Conservation (phyloP, 2,888 invertebrate genomes). For the Leuctra nigra region DNA sequence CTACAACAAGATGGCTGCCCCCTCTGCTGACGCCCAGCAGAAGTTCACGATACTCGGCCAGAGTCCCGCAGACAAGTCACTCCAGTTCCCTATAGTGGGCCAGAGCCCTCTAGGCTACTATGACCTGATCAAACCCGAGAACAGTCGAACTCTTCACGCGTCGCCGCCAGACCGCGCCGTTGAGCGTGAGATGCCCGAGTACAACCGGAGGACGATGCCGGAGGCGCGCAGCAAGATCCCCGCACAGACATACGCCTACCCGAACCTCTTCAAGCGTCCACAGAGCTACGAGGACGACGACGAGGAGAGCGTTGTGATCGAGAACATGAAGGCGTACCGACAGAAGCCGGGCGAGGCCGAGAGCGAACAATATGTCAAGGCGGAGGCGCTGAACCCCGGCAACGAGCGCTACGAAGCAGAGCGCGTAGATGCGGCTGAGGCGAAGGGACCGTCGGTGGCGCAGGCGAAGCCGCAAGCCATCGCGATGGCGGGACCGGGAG, state of each 20-base stretch:
- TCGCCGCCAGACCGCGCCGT: too few relatives aligned
- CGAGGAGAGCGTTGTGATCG: not conserved
- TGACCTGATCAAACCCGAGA: too few relatives aligned
- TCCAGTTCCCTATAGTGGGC: too few relatives aligned
- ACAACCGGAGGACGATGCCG: too few relatives aligned
- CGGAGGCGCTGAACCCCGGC: not conserved
- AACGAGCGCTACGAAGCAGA: constrained; percentile 28
- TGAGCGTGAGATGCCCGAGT: too few relatives aligned
- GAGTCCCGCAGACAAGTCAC: too few relatives aligned
- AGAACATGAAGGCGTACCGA: not conserved
- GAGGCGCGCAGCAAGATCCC: too few relatives aligned
- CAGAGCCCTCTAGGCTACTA: too few relatives aligned
- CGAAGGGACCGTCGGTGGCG: constrained; percentile 33
- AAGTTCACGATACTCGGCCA: too few relatives aligned
- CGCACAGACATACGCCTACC: not conserved
- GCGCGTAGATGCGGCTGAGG: constrained; percentile 26
- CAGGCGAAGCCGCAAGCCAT: constrained; percentile 46
- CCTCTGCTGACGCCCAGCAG: too few relatives aligned
- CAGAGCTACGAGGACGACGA: constrained; percentile 4
- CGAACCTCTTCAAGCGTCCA: constrained; percentile 1
- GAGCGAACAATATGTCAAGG: not conserved
- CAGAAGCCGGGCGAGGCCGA: not conserved
- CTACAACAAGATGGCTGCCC: too few relatives aligned
- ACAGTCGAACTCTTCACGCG: too few relatives aligned
- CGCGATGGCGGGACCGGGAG: constrained; percentile 45